Evolutionary conservation across 2,888 invertebrate species (phyloP).

Genomic region (Idaea biselata): DNA sequence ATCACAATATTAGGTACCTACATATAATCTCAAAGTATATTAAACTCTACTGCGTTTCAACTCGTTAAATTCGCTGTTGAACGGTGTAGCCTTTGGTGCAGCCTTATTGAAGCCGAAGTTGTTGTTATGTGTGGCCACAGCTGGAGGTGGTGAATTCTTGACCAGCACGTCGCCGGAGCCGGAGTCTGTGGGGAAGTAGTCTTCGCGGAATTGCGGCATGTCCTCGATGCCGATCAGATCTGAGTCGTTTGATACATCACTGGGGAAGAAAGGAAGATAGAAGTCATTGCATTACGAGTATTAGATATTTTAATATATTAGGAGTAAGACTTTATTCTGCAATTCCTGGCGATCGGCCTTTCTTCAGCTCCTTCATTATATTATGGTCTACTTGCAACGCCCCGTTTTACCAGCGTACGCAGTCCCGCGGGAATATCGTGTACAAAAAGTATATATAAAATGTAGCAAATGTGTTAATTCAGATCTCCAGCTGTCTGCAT

Average conservation of each 20-base stretch:
- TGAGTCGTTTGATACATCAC: slow-evolving; percentile 82
- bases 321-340: too few species aligned
- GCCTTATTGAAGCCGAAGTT: slow-evolving; percentile 60
- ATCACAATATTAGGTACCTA: not conserved
- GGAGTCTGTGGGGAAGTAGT: slow-evolving; percentile 53
- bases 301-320: too few species aligned
- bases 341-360: too few species aligned
- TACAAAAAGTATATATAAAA: too few species aligned
- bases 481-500: too few species aligned
- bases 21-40: not conserved
- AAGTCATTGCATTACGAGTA: too few species aligned
- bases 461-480: too few species aligned
- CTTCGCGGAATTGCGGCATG: slow-evolving; percentile 80
- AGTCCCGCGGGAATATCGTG: too few species aligned
- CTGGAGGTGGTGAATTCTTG: slow-evolving; percentile 21
- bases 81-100: slow-evolving; percentile 56
- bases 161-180: slow-evolving; percentile 31
- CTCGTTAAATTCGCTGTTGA: slow-evolving; percentile 27
- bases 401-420: too few species aligned
- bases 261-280: slow-evolving; percentile 46
- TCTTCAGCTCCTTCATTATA: too few species aligned
- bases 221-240: slow-evolving; percentile 85
- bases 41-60: not conserved
- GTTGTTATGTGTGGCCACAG: slow-evolving; percentile 55
- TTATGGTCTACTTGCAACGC: too few species aligned